phyloP scores from a whole-genome alignment of 2,113 vertebrate genomes.

The Perca flavescens region DNA sequence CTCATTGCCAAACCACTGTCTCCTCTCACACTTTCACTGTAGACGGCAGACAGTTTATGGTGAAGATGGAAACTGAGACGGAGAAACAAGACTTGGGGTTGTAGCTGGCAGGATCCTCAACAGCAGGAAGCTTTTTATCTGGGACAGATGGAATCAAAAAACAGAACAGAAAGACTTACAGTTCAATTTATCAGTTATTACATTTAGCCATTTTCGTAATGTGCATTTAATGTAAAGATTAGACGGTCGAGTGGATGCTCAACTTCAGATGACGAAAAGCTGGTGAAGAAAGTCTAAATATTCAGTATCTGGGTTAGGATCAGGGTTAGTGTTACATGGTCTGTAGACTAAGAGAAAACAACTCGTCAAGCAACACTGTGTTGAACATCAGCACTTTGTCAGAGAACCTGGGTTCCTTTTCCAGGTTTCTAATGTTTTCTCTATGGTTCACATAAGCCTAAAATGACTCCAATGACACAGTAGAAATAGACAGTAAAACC shows the following conservation, averaged over 20 bases:
- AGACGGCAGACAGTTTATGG: conserved; percentile 50
- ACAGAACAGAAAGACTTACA: neutral
- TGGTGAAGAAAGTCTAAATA: neutral
- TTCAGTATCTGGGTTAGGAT: neutral
- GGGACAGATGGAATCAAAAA: neutral
- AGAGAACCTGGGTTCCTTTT: neutral
- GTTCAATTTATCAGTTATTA: neutral
- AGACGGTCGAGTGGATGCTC: neutral
- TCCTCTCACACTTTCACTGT: conserved; percentile 46
- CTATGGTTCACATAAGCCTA: neutral
- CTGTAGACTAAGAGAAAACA: neutral
- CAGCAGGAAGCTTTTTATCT: conserved; percentile 17
- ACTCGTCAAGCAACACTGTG: too few relatives aligned
- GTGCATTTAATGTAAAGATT: neutral
- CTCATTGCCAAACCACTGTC: conserved; percentile 73
- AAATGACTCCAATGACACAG: neutral
- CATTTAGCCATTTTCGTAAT: neutral
- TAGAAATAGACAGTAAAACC: neutral
- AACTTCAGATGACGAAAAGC: neutral
- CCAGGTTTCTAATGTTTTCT: neutral
- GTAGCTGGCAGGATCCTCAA: neutral
- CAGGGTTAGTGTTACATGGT: neutral
- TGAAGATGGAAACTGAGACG: conserved; percentile 8
- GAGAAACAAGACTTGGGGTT: conserved; percentile 13
- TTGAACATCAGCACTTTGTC: neutral